A percentile compares a stretch with the other conserved stretches of the same genome.
These are phyloP conservation scores for Lomographa bimaculata DNA, from an alignment of 2,888 invertebrate species.

Conservation along the genomic window DNA sequence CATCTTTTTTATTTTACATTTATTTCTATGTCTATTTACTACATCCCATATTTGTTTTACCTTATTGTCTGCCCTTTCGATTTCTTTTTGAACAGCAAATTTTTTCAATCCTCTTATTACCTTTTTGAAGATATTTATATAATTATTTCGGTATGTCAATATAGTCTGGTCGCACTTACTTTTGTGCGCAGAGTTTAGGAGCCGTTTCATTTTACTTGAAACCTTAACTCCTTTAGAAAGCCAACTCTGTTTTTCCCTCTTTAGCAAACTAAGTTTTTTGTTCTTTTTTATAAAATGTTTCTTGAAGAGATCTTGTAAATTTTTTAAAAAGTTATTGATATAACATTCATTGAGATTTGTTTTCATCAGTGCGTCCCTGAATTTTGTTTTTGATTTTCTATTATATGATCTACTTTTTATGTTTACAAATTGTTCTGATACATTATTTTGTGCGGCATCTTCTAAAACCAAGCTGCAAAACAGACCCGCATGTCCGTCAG, in stretches of 20 bases:
- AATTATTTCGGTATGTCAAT: background rate
- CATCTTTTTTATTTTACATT: background rate
- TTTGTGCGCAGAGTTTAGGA: background rate
- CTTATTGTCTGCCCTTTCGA: background rate
- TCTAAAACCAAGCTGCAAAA: background rate
- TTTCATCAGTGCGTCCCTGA: too few relatives aligned
- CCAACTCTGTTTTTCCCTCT: background rate
- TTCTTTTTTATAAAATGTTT: background rate
- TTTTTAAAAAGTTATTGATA: background rate
- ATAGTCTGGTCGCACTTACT: too few relatives aligned
- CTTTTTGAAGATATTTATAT: background rate
- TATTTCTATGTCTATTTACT: conserved; percentile 1
- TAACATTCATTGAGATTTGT: too few relatives aligned
- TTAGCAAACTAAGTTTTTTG: background rate
- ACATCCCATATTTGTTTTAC: background rate
- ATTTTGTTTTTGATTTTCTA: too few relatives aligned
- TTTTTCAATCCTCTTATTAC: background rate
- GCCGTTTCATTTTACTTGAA: background rate
- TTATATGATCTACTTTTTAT: too few relatives aligned
- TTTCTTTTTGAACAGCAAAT: background rate
- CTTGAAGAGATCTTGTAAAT: background rate
- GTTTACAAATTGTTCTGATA: too few relatives aligned
- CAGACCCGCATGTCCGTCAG: background rate
- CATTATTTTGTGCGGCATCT: background rate
- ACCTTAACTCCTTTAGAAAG: conserved; percentile 1